A percentile compares a stretch with the other conserved stretches of the same genome.
These are phyloP conservation scores for Procavia capensis DNA, from an alignment of 2,113 vertebrate genomes.

Conservation along the genomic window DNA sequence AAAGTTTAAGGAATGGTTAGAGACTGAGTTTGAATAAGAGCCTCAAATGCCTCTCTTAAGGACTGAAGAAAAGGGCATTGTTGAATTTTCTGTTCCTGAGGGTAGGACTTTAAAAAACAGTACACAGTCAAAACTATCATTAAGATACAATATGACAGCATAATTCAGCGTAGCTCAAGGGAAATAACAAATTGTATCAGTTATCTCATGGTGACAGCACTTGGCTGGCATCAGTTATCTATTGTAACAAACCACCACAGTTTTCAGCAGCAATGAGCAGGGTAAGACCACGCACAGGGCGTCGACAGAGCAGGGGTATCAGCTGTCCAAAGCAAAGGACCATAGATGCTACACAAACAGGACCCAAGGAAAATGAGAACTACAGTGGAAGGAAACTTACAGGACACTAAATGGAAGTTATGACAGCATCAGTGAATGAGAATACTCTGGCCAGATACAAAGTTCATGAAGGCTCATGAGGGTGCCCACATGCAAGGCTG, in stretches of 20 bases:
- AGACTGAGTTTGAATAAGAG: not conserved
- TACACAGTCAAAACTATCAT: constrained; percentile 13
- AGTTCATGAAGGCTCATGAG: too few relatives aligned
- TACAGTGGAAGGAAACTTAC: too few relatives aligned
- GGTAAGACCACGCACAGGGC: too few relatives aligned
- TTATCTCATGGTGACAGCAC: too few relatives aligned
- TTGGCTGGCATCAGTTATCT: not conserved
- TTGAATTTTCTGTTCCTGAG: not conserved
- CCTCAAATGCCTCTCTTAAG: not conserved
- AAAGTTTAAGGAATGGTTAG: not conserved
- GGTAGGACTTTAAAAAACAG: not conserved
- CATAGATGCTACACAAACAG: too few relatives aligned
- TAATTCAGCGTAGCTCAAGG: not conserved
- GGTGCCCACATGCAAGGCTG: too few relatives aligned
- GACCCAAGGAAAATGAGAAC: too few relatives aligned
- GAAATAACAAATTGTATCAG: not conserved
- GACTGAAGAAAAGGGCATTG: not conserved
- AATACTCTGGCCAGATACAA: too few relatives aligned
- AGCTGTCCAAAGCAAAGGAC: too few relatives aligned
- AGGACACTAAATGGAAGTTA: too few relatives aligned
- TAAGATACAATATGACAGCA: not conserved
- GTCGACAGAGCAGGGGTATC: too few relatives aligned
- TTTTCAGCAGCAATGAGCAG: not conserved
- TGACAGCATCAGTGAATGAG: too few relatives aligned
- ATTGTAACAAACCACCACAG: not conserved